A percentile compares a stretch with the other conserved stretches of the same genome.
phyloP scores from a whole-genome alignment of 2,797 vertebrate genomes.

The Dendrocincla fuliginosa region DNA sequence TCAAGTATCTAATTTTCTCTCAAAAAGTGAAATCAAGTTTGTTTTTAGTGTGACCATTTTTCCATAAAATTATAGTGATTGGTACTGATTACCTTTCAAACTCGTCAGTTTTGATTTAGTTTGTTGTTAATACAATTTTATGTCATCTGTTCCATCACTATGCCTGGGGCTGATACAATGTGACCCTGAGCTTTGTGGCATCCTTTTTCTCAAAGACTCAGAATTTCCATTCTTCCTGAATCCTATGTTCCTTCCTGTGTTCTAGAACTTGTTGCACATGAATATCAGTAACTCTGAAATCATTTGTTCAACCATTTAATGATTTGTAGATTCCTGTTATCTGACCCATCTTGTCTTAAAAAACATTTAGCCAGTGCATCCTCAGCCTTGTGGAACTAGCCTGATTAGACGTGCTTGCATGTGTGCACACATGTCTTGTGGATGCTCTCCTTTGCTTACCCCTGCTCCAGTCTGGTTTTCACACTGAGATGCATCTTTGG shows the following conservation, averaged over 20 bases:
- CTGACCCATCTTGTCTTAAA: background rate
- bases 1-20: background rate
- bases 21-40: background rate
- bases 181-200: background rate
- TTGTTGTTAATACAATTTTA: background rate
- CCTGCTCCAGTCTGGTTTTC: background rate
- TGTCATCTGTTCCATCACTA: background rate
- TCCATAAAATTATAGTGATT: background rate
- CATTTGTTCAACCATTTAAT: background rate
- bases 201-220: background rate
- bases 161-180: background rate
- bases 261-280: background rate
- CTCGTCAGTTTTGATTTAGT: background rate
- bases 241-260: background rate
- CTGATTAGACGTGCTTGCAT: background rate
- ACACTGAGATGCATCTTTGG: background rate
- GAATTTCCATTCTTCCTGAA: background rate
- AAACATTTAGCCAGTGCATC: background rate
- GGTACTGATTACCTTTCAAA: background rate
- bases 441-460: background rate
- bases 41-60: background rate
- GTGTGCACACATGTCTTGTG: background rate
- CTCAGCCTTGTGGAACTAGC: background rate
- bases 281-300: background rate
- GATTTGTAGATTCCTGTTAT: accelerated